phyloP scores from a whole-genome alignment of 2,888 invertebrate species.

The Drosophila meridionalis region DNA sequence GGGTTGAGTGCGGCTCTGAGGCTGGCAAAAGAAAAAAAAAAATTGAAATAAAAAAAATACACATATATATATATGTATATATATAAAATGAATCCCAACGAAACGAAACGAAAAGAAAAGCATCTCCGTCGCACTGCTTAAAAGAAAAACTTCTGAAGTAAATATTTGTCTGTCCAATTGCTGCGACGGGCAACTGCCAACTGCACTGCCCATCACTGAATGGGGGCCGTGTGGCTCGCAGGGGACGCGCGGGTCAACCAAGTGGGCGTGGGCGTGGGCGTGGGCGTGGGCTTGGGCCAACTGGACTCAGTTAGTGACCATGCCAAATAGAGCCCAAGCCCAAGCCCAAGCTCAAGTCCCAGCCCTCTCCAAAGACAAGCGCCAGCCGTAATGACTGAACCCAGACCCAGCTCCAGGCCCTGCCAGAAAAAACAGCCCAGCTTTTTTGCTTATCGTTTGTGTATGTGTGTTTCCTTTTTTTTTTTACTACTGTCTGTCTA shows the following conservation, averaged over 20 bases:
- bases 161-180: conserved; percentile 83
- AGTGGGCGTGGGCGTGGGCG: conserved; percentile 4
- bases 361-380: conserved; percentile 22
- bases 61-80: conserved; percentile 8
- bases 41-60: conserved; percentile 8
- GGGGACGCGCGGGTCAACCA: conserved; percentile 1
- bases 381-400: conserved; percentile 42
- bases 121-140: conserved; percentile 67
- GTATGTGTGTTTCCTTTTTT: background rate
- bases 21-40: conserved; percentile 8
- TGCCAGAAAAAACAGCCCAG: background rate
- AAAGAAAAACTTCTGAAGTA: conserved; percentile 82
- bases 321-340: conserved; percentile 23
- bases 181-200: conserved; percentile 72
- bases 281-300: background rate
- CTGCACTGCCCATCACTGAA: conserved; percentile 56
- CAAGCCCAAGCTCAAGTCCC: background rate
- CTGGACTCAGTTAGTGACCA: conserved; percentile 45
- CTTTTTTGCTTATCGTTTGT: conserved; percentile 6
- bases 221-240: background rate
- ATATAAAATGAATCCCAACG: conserved; percentile 21
- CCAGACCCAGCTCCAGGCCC: background rate
- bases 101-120: conserved; percentile 39
- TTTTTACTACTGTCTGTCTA: conserved; percentile 7
- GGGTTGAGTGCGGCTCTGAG: conserved; percentile 47